These are phyloP conservation scores for Epinephelus fuscoguttatus DNA, from an alignment of 2,113 vertebrate genomes.

Conservation along the genomic window DNA sequence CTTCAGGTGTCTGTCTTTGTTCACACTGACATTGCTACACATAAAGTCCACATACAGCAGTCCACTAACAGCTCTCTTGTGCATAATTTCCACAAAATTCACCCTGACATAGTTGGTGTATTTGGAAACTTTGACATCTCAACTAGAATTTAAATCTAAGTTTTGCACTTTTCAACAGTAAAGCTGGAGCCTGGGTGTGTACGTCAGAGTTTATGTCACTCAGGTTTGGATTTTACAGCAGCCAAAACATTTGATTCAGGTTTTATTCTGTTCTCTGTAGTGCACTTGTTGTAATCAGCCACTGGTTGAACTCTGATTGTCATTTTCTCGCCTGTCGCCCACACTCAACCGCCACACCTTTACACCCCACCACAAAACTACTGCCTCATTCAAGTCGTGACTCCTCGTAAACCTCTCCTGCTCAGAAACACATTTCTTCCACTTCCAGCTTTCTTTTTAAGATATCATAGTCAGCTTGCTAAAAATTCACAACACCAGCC, in stretches of 20 bases:
- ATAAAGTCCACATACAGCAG: too few species aligned
- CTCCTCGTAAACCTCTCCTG: not conserved
- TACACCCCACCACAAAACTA: fast-evolving
- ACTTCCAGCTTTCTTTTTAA: not conserved
- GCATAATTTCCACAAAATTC: not conserved
- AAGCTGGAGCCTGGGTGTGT: not conserved
- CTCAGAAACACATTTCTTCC: not conserved
- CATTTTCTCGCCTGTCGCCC: slow-evolving; percentile 7
- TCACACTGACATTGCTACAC: too few species aligned
- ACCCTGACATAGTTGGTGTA: too few species aligned
- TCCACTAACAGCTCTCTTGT: too few species aligned
- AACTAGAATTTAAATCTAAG: not conserved
- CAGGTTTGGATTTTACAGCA: too few species aligned
- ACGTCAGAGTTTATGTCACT: too few species aligned
- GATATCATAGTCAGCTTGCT: not conserved
- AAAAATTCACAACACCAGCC: not conserved
- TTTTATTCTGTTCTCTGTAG: too few species aligned
- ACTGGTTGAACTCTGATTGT: not conserved
- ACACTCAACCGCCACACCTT: not conserved
- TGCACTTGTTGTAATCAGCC: not conserved
- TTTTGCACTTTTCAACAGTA: not conserved
- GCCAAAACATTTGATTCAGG: too few species aligned
- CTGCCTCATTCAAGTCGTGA: not conserved
- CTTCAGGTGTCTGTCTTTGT: too few species aligned
- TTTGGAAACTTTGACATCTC: not conserved